Percentiles rank a stretch among this genome's conserved stretches.
phyloP scores from a whole-genome alignment of 2,113 vertebrate genomes.

The Myiagra hebetior region DNA sequence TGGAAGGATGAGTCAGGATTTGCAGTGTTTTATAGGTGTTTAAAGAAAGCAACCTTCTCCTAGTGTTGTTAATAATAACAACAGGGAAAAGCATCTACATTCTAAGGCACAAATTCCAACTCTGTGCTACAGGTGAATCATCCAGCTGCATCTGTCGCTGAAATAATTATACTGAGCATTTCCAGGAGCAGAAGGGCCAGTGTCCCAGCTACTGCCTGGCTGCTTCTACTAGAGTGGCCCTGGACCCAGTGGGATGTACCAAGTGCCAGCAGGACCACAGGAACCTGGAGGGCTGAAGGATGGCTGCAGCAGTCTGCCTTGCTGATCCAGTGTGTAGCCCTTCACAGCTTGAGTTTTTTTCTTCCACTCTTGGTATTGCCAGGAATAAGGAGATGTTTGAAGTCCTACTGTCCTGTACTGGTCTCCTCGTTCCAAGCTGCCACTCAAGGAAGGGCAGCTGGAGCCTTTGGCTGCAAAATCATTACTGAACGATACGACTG shows the following conservation, averaged over 20 bases:
- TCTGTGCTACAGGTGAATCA: not conserved
- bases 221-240: not conserved
- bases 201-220: not conserved
- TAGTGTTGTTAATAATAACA: not conserved
- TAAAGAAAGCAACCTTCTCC: not conserved
- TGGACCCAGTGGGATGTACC: not conserved
- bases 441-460: not conserved
- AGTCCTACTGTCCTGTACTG: not conserved
- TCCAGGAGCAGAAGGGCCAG: not conserved
- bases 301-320: not conserved
- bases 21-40: not conserved
- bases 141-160: not conserved
- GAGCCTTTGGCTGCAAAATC: slow-evolving; percentile 3
- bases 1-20: not conserved
- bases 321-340: not conserved
- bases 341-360: not conserved
- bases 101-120: not conserved
- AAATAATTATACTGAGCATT: not conserved
- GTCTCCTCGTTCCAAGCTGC: not conserved
- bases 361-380: not conserved
- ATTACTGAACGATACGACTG: not conserved
- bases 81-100: not conserved
- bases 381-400: not conserved
- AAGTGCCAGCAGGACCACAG: not conserved
- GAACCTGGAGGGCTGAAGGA: not conserved